A percentile compares a stretch with the other conserved stretches of the same genome.
Conservation (phyloP, 2,113 vertebrate genomes). For the Bujurquina vittata region DNA sequence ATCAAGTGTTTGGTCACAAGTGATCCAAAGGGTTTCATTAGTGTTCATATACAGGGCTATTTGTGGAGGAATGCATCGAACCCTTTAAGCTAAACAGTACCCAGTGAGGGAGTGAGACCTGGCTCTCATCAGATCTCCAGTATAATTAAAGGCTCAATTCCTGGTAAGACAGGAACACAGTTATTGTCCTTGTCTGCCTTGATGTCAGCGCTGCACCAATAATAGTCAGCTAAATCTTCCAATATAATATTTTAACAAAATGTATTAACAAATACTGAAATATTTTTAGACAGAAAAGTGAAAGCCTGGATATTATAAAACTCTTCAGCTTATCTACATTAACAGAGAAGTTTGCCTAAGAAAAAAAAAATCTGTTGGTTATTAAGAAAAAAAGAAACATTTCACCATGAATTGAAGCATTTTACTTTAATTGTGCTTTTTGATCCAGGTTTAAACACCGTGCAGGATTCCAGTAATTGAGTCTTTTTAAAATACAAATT, state of each 20-base stretch:
- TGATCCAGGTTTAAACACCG: constrained; percentile 14
- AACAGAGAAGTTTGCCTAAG: not conserved
- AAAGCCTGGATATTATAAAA: not conserved
- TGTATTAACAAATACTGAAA: not conserved
- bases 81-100: not conserved
- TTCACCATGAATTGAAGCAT: not conserved
- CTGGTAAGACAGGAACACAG: not conserved
- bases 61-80: too few species aligned
- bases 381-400: not conserved
- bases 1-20: not conserved
- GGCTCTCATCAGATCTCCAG: not conserved
- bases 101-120: not conserved
- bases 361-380: not conserved
- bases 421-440: constrained; percentile 4
- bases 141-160: not conserved
- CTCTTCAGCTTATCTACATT: not conserved
- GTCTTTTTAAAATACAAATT: constrained; percentile 11
- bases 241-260: not conserved
- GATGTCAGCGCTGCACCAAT: not conserved
- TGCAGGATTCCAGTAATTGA: constrained; percentile 2
- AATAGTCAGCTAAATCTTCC: not conserved
- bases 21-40: too few species aligned
- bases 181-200: not conserved
- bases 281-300: rapidly evolving
- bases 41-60: not conserved